These are phyloP conservation scores for Pygoscelis adeliae DNA, from an alignment of 2,113 vertebrate genomes.

Conservation along the genomic window DNA sequence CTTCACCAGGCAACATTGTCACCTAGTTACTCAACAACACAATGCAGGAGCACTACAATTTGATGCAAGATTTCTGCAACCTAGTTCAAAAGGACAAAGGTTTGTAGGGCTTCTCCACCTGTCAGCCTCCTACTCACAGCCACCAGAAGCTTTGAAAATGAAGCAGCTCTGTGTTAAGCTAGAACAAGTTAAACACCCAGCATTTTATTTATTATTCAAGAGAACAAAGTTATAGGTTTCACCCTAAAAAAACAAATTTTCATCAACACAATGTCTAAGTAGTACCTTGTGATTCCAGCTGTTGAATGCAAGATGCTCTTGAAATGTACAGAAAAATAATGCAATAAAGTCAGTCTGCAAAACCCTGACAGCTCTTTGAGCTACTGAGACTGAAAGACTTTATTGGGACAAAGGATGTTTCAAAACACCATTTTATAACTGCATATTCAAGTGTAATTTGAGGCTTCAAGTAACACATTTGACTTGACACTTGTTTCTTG, in stretches of 20 bases:
- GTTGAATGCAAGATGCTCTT: neutral
- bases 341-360: neutral
- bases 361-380: neutral
- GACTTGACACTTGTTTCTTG: neutral
- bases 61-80: neutral
- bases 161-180: neutral
- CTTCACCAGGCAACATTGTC: neutral
- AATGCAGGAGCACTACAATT: neutral
- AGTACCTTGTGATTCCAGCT: neutral
- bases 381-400: neutral
- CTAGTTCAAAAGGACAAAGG: conserved; percentile 35
- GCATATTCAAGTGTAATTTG: neutral
- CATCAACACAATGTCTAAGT: neutral
- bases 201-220: neutral
- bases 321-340: neutral
- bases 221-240: neutral
- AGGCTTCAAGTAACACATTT: neutral
- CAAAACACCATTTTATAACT: neutral
- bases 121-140: neutral
- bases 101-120: neutral
- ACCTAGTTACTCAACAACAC: neutral
- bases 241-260: neutral
- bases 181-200: neutral
- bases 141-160: neutral
- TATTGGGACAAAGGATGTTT: neutral